Evolutionary conservation across 1,140 invertebrate genomes (phyloP), one percentile per base, ranked within the genome.

Genomic region (Meteorus sp.): DNA sequence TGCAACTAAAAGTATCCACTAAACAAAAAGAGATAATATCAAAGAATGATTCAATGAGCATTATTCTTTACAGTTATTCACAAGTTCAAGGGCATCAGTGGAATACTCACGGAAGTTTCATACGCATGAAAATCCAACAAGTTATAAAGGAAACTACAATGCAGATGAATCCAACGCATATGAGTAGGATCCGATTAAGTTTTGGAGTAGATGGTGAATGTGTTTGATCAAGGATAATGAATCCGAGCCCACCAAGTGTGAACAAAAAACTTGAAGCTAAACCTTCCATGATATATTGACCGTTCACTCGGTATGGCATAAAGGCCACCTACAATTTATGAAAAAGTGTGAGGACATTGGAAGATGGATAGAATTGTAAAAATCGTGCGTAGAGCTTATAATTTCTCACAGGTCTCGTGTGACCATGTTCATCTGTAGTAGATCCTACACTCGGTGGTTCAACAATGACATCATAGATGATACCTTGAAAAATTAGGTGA

Each of bases 241-340:
- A 98, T 3, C 97, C 97, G 23, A 99, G 78, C 1, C 95, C 95
- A 44, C 97, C 96, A 37, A 98, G 82, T 0, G 94, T 95, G 77
- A 99, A 99, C 3, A 99, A 83, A 72, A 99, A 98, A 78, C 94
- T 96, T 20, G 95, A 94, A 9, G 96, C 96, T 55, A 99, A 79
- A 1, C 97, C 97, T 84, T 99, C 96, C 93, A 99, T 97, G 33
- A 99, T 99, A 72, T 98, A 99, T 76, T 99, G 96, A 0, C 95
- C 97, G 82, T 99, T 99, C 0, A 99, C 95, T 67, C 97, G 82
- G 75, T 98, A 97, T 0, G 95, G 95, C 95, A 99, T 97, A 75
- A 99, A 98, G 2, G 96, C 96, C 9, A 98, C 91, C 90, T 92
- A 65, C 50, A 54, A 58, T 35, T 57, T 53, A 52, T 39, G 23